Base-by-base conservation (phyloP, 1,140 invertebrate genomes). In the Penaeus vannamei region DNA sequence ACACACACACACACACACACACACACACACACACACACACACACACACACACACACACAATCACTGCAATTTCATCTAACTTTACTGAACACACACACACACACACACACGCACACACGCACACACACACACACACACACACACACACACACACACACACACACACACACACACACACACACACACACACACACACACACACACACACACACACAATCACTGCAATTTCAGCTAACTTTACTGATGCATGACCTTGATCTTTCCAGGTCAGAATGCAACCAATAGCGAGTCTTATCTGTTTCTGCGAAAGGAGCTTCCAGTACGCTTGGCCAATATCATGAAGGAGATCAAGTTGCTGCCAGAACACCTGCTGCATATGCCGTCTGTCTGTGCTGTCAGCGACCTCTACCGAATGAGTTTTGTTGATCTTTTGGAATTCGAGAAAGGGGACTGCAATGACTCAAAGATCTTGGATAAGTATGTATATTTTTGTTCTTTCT, bases 301-400 rank as follows among this genome's bases (percentile, higher is more conserved):
- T 93, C 94, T 99, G n/a, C 95, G 97, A 72, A 98, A 99, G 93
- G 98, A 99, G 93, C 93, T 99, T 77, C 98, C 98, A 3, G 98
- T 99, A 3, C 95, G 98, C 79, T 94, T 99, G 91, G 98, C 98
- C 14, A 99, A 99, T 93, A 99, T 99, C 91, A 99, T 99, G 98
- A 98, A 99, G 93, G 98, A 99, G 94, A 98, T 99, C 92, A 96
- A 97, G 76, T 93, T 99, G 46, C 93, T 99, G 23, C 98, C 98
- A 0, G 96, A 98, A 84, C 96, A 97, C 92, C 94, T 99, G 14
- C 93, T 98, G 3, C 94, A 95, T 86, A 98, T 97, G 95, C 97
- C 97, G 1, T 98, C 97, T 1, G 97, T 99, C 10, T 94, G 95
- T 23, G 94, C 97, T 81, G 97, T 99, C 4, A 97, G 97, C 93